These are phyloP conservation scores for Pelosia muscerda DNA, from an alignment of 2,888 invertebrate genomes.

Conservation along the genomic window DNA sequence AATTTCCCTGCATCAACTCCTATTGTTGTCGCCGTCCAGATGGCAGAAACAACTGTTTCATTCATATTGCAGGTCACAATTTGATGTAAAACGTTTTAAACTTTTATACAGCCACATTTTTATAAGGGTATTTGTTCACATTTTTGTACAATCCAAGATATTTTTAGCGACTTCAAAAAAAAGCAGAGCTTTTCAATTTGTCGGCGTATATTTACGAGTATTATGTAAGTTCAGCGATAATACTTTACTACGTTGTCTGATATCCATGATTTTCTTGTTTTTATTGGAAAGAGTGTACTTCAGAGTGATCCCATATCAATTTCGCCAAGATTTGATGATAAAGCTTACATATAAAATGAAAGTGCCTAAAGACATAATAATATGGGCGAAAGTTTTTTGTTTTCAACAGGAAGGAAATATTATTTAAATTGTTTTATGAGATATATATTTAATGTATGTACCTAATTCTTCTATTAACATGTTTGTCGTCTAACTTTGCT, in stretches of 20 bases:
- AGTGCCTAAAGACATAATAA: background rate
- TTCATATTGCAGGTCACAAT: constrained; percentile 57
- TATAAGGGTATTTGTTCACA: constrained; percentile 52
- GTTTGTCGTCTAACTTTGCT: too few species aligned
- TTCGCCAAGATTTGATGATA: background rate
- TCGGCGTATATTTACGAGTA: background rate
- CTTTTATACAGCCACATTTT: constrained; percentile 39
- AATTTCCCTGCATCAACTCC: constrained; percentile 55
- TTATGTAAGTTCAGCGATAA: constrained; percentile 1
- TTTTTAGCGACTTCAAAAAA: constrained; percentile 42
- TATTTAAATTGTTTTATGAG: too few species aligned
- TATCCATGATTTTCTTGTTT: background rate
- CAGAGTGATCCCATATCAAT: constrained; percentile 4
- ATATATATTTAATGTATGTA: background rate
- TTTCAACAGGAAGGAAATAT: background rate
- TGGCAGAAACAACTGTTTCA: constrained; percentile 62
- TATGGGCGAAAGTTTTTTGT: background rate
- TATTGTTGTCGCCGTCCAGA: constrained; percentile 53
- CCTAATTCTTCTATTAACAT: too few species aligned
- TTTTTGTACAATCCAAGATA: constrained; percentile 46
- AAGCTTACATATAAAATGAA: background rate
- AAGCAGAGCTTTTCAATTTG: background rate
- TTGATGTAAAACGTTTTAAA: constrained; percentile 54
- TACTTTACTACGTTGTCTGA: constrained; percentile 24
- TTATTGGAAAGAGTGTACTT: constrained; percentile 1